Conservation (phyloP, 2,888 invertebrate species). For the Branchellion lobata region DNA sequence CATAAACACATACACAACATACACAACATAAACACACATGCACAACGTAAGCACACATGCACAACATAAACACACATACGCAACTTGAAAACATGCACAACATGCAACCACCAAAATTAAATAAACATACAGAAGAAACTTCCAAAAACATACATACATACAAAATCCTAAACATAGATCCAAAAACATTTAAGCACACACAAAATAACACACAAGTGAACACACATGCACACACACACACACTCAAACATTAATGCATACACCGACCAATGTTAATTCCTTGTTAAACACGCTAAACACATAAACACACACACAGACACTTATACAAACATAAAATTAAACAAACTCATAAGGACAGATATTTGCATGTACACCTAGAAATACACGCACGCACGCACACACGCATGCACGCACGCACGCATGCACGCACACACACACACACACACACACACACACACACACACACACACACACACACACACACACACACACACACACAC, state of each 20-base stretch:
- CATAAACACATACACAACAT: too few species aligned
- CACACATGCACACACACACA: neutral
- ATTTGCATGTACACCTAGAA: neutral
- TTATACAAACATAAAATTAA: neutral
- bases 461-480: slow-evolving; percentile 12
- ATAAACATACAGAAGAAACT: too few species aligned
- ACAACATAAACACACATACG: neutral
- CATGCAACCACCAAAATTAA: too few species aligned
- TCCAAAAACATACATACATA: neutral
- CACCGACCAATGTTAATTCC: neutral
- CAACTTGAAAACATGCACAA: too few species aligned
- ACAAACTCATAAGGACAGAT: neutral
- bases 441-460: slow-evolving; percentile 22
- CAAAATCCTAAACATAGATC: neutral
- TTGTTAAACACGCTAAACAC: neutral
- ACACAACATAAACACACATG: too few species aligned
- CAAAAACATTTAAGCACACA: neutral
- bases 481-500: slow-evolving; percentile 23
- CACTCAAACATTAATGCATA: neutral
- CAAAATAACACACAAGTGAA: neutral
- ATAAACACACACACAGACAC: neutral
- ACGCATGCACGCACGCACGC: slow-evolving; percentile 13
- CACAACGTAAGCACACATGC: too few species aligned
- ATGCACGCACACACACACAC: neutral
- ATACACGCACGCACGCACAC: neutral